Percentiles rank a stretch among this genome's conserved stretches.
Conservation (phyloP, 1,140 invertebrate species). For the Wasmannia auropunctata region DNA sequence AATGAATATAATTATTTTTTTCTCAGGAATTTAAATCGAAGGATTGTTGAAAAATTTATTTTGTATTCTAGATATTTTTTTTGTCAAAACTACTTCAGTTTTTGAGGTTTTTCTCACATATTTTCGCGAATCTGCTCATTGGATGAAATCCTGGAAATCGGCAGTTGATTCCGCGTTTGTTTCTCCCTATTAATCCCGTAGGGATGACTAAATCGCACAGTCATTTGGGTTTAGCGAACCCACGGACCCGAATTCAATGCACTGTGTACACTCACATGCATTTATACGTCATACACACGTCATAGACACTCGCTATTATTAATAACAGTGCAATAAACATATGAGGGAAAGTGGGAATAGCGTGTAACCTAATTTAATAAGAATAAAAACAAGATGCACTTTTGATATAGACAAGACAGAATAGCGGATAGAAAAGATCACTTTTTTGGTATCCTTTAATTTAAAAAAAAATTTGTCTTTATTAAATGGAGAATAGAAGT, state of each 20-base stretch:
- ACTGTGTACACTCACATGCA: neutral
- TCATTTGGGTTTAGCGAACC: neutral
- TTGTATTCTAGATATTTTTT: no score
- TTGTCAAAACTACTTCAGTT: neutral
- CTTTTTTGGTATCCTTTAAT: neutral
- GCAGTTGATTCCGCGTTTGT: neutral
- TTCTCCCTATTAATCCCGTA: neutral
- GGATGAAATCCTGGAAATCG: neutral
- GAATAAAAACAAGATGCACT: neutral
- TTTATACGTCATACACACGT: neutral
- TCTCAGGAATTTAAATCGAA: neutral
- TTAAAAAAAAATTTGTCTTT: neutral
- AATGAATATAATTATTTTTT: neutral
- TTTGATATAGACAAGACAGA: neutral
- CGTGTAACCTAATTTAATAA: neutral
- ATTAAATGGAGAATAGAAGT: constrained; percentile 4
- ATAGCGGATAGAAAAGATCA: neutral
- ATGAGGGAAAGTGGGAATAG: neutral
- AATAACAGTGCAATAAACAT: neutral
- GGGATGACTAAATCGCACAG: neutral
- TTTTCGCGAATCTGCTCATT: neutral
- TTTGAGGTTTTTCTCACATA: neutral
- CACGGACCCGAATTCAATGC: neutral
- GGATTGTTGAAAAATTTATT: neutral
- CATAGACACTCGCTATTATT: neutral